Conservation (phyloP, 2,797 vertebrate species). For the Acomys russatus region DNA sequence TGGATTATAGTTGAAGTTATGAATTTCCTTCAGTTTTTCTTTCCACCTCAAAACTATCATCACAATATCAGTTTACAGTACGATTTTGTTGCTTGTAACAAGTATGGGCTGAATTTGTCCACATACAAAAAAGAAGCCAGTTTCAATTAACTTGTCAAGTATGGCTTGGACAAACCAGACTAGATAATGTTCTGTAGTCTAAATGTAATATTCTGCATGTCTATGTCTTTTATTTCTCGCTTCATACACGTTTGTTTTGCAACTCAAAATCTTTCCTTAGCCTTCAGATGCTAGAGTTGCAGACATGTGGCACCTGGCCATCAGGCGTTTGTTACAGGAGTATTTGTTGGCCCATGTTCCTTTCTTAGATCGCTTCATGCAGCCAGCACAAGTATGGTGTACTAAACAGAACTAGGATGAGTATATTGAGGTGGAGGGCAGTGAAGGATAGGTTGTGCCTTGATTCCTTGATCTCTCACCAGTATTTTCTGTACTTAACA, state of each 20-base stretch:
- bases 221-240: background rate
- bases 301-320: background rate
- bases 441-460: background rate
- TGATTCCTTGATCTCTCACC: constrained; percentile 25
- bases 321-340: background rate
- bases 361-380: background rate
- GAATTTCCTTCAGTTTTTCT: constrained; percentile 55
- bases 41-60: constrained; percentile 41
- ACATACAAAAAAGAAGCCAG: background rate
- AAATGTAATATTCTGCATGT: constrained; percentile 4
- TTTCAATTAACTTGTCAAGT: constrained; percentile 54
- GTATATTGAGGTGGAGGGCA: background rate
- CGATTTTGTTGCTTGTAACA: constrained; percentile 45
- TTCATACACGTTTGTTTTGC: constrained; percentile 5
- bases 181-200: constrained; percentile 29
- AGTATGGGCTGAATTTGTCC: constrained; percentile 39
- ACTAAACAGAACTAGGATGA: background rate
- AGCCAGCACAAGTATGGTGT: background rate
- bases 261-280: background rate
- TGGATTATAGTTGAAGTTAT: constrained; percentile 29
- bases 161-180: constrained; percentile 21
- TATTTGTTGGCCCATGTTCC: background rate
- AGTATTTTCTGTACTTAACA: constrained; percentile 43
- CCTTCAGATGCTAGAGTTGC: background rate
- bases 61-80: constrained; percentile 44